Percentiles rank a stretch among this genome's conserved stretches.
Evolutionary conservation across 2,888 invertebrate species (phyloP).

Genomic region (Augiades crinisus): DNA sequence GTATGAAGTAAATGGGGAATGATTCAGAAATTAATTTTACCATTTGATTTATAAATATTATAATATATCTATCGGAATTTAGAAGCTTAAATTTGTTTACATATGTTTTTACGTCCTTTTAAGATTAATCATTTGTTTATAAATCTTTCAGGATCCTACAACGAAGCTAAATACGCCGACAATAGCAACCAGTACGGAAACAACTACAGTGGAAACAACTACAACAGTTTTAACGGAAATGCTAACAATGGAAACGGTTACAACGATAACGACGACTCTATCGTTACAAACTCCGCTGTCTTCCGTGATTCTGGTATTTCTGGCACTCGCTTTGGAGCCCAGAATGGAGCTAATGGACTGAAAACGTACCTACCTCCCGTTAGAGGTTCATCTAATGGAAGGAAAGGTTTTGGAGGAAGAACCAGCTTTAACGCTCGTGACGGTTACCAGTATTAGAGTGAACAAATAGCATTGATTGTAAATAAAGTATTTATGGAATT

Average conservation of each 20-base stretch:
- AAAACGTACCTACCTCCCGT: slow-evolving; percentile 54
- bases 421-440: slow-evolving; percentile 46
- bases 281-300: slow-evolving; percentile 52
- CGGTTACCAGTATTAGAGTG: slow-evolving; percentile 48
- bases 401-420: slow-evolving; percentile 37
- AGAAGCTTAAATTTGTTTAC: too few species aligned
- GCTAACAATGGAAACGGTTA: slow-evolving; percentile 31
- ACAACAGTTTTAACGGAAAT: slow-evolving; percentile 17
- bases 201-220: slow-evolving; percentile 35
- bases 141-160: slow-evolving; percentile 66
- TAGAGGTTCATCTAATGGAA: slow-evolving; percentile 28
- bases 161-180: slow-evolving; percentile 52
- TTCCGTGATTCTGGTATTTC: slow-evolving; percentile 27
- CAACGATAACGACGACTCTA: slow-evolving; percentile 40
- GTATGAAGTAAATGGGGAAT: too few species aligned
- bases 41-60: too few species aligned
- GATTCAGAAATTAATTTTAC: too few species aligned
- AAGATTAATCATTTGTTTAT: too few species aligned
- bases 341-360: slow-evolving; percentile 30
- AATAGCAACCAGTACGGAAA: slow-evolving; percentile 28
- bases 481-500: slow-evolving; percentile 9
- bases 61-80: too few species aligned
- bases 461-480: slow-evolving; percentile 5
- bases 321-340: slow-evolving; percentile 23
- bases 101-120: too few species aligned